Percentiles rank a stretch among this genome's conserved stretches.
Conservation (phyloP, 1,140 invertebrate species). For the Diorhabda elongata region DNA sequence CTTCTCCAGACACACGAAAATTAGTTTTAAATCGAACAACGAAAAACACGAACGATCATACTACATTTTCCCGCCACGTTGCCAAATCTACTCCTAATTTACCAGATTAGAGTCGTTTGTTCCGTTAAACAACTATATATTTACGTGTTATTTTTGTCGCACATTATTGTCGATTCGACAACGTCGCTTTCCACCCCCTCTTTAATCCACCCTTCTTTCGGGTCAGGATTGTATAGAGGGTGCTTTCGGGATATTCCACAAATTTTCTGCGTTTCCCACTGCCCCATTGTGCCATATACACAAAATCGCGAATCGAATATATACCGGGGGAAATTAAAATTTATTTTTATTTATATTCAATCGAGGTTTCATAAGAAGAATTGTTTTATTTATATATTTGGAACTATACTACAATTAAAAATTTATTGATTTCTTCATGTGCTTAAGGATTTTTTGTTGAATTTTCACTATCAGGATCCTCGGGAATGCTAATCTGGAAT, state of each 20-base stretch:
- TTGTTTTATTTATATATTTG: too few species aligned
- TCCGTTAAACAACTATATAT: too few species aligned
- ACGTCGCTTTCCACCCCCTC: conserved; percentile 11
- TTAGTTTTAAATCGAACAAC: not conserved
- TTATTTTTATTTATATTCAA: not conserved
- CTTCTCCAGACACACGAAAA: not conserved
- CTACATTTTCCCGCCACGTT: too few species aligned
- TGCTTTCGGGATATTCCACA: not conserved
- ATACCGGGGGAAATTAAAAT: too few species aligned
- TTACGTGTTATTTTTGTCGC: too few species aligned
- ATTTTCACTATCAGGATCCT: conserved; percentile 36
- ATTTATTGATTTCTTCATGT: too few species aligned
- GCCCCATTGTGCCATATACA: conserved; percentile 9
- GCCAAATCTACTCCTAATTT: too few species aligned
- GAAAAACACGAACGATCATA: not conserved
- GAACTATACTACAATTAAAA: too few species aligned
- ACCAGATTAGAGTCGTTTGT: too few species aligned
- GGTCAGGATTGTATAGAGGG: not conserved
- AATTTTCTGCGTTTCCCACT: conserved; percentile 8
- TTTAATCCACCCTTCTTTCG: conserved; percentile 8
- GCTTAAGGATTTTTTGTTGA: too few species aligned
- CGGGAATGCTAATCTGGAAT: conserved; percentile 67
- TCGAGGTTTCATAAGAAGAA: too few species aligned
- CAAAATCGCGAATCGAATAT: not conserved
- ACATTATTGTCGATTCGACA: not conserved